Percentiles rank a stretch among this genome's conserved stretches.
phyloP scores from a whole-genome alignment of 2,797 vertebrate genomes.

The Hippocampus kuda region DNA sequence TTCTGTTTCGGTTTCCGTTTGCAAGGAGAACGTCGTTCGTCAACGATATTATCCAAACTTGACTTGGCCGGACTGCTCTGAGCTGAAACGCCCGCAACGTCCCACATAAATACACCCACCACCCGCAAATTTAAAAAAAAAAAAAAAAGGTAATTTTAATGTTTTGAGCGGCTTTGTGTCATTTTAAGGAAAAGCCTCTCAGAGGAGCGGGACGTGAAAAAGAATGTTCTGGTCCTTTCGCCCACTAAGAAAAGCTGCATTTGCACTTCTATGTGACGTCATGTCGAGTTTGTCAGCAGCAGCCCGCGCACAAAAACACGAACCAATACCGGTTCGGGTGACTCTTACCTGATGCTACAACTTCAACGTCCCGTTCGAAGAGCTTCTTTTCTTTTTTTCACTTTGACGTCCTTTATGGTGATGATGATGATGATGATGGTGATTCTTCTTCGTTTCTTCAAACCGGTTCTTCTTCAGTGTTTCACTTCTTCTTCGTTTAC shows the following conservation, averaged over 20 bases:
- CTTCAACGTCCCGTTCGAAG: neutral
- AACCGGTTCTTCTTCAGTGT: neutral
- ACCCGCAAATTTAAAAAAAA: too few species aligned
- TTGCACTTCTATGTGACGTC: conserved; percentile 2
- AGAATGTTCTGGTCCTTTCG: neutral
- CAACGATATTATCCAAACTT: too few species aligned
- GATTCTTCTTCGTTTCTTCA: neutral
- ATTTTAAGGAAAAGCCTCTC: neutral
- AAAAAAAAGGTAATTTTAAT: too few species aligned
- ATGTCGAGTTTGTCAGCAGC: neutral
- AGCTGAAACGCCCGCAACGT: too few species aligned
- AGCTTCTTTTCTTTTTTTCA: neutral
- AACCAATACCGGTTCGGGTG: neutral
- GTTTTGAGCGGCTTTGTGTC: neutral
- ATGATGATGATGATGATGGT: too few species aligned
- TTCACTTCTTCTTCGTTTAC: neutral
- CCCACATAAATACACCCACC: too few species aligned
- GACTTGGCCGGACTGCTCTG: too few species aligned
- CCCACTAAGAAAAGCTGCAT: neutral
- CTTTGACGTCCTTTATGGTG: neutral
- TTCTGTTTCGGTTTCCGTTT: too few species aligned
- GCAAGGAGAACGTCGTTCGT: too few species aligned
- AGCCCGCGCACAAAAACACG: neutral
- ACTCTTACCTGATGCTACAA: neutral
- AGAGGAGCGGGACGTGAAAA: too few species aligned